Percentiles rank a stretch among this genome's conserved stretches.
These are phyloP conservation scores for Pseudocheirus occidentalis DNA, from an alignment of 2,797 vertebrate species.

Conservation along the genomic window DNA sequence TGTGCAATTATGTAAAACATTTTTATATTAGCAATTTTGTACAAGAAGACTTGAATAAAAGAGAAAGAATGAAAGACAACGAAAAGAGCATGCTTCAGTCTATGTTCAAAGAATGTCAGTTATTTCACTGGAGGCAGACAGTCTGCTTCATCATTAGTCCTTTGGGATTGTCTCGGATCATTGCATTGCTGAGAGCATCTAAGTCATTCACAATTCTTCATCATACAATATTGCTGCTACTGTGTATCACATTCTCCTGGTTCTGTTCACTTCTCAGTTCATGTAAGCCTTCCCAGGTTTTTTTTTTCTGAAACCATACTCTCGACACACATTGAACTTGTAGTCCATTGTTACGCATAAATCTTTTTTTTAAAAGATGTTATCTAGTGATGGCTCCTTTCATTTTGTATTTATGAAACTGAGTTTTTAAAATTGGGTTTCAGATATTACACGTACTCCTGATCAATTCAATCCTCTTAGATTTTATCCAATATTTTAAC, in stretches of 20 bases:
- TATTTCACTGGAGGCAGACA: neutral
- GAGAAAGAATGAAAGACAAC: neutral
- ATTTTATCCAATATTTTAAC: neutral
- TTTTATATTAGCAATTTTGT: neutral
- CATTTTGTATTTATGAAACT: neutral
- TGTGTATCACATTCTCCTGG: no score
- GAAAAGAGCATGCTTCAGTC: neutral
- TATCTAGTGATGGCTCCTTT: neutral
- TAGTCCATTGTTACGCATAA: neutral
- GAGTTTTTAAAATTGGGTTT: neutral
- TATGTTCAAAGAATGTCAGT: neutral
- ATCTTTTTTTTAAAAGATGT: no score
- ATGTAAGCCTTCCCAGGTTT: no score
- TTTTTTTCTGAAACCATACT: no score
- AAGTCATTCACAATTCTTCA: neutral
- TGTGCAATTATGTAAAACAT: neutral
- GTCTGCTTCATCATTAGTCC: neutral
- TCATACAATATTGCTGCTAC: no score
- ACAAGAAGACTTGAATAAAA: neutral
- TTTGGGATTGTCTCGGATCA: neutral
- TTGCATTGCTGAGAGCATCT: neutral
- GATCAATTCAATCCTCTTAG: neutral
- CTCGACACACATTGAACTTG: neutral
- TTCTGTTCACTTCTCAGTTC: no score
- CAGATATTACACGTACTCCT: neutral